Base-by-base conservation (phyloP, 2,113 vertebrate species). In the Motacilla alba region DNA sequence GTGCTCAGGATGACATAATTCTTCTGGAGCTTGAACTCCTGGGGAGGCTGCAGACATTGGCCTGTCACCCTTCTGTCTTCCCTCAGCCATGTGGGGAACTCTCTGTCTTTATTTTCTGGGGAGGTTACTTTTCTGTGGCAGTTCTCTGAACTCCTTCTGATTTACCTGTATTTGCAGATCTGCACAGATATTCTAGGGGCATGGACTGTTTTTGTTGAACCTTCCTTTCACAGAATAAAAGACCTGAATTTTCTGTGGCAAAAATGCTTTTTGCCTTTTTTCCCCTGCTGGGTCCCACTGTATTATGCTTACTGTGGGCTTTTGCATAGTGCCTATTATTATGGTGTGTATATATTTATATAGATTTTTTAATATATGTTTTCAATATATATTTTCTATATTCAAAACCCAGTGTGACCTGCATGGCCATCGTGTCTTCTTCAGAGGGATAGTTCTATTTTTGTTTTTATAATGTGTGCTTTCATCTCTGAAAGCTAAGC, bases 1-100 rank as follows among this genome's bases (percentile, higher is more conserved):
- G 82, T 50, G 23, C 79, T 93, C 30, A 43, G 63, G 35, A 74
- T 83, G 50, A 81, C 39, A 52, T 83, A 86, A 77, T 88, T 74
- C 55, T 94, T 88, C 43, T 86, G 47, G 76, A 94, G 31, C 52
- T 79, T 92, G 56, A 2, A 3, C 27, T 89, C 33, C 44, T 87
- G 56, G 21, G 44, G 35, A 83, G 30, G 60, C 68, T 81, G 59
- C 43, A 93, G 72, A 64, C 11, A 0, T 66, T 83, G 53, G 23
- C 30, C 30, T 86, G 50, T 92, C 68, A 74, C 52, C 64, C 20
- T 90, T 44, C 60, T 11, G 21, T 83, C 55, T 83, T 95, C 52
- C 12, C 21, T 90, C n/a, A 90, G 68, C 60, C 14, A 13, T n/a
- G 22, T 63, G 73, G 56, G 64, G 68, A 62, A 67, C 47, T 66